Evolutionary conservation across 1,140 invertebrate genomes (phyloP), one percentile per base, ranked within the genome.

Genomic region (Drosophila subpulchrella): DNA sequence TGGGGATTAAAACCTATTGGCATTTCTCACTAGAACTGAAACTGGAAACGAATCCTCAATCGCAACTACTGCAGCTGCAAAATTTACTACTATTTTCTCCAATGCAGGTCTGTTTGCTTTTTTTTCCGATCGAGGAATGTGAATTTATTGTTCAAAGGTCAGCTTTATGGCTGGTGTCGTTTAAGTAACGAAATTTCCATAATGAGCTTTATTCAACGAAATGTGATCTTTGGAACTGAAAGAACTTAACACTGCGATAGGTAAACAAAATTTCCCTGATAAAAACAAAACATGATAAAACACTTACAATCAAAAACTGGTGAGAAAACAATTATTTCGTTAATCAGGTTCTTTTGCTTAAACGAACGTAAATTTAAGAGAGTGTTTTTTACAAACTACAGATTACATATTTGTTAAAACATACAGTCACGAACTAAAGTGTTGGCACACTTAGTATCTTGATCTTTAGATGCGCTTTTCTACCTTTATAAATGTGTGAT

Each of bases 101-200:
- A 17, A 17, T 50, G 7, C 36, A 11, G 10, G 15, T 32, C 36
- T 34, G 38, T 51, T 42, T 51, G n/a, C 15, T n/a, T n/a, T 17
- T 53, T 13, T 41, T 17, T 17, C n/a, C 36, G 17, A 2, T 51
- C 6, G n/a, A 30, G 20, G 24, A 68, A 47, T 48, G 63, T 56
- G 34, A 12, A 70, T 70, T 47, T 27, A 47, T 34, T 48, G 42
- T 32, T 56, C 50, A 71, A 71, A 70, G 63, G 63, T 56, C 50
- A 70, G 32, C 4, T 32, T 13, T 6, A 1, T 44, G 12, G 61
- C 17, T 10, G n/a, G 4, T 32, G 32, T 7, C 39, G 13, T 13
- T 15, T 12, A 48, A 13, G 24, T n/a, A 11, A 20, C 17, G 7
- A 44, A 44, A 4, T 20, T 44, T 20, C 2, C 15, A 17, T 17